phyloP scores from a whole-genome alignment of 1,140 invertebrate species.

The Leptestheria dahalacensis region DNA sequence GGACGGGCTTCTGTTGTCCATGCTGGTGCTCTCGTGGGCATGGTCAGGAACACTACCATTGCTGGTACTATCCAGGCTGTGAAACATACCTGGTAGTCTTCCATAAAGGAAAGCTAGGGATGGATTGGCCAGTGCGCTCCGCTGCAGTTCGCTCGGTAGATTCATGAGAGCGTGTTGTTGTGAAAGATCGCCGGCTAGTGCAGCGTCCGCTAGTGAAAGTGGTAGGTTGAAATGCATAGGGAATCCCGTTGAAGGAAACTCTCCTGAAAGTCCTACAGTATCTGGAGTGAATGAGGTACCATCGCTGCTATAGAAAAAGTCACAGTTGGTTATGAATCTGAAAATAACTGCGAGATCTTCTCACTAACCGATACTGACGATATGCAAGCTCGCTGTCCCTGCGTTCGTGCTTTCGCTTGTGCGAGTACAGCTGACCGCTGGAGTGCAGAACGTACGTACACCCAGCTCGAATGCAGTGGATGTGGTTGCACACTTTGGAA shows the following conservation, averaged over 20 bases:
- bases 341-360: background rate
- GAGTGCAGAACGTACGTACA: slow-evolving; percentile 93
- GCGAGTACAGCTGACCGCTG: slow-evolving; percentile 90
- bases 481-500: slow-evolving; percentile 90
- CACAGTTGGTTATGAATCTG: too few species aligned
- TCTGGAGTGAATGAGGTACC: background rate
- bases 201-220: background rate
- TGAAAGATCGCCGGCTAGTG: background rate
- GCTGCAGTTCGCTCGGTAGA: background rate
- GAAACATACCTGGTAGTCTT: background rate
- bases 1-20: slow-evolving; percentile 1
- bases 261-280: background rate
- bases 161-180: slow-evolving; percentile 9
- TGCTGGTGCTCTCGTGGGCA: background rate
- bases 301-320: slow-evolving; percentile 7
- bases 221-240: background rate
- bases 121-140: background rate
- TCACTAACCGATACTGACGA: slow-evolving; percentile 44
- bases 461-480: slow-evolving; percentile 88
- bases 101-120: slow-evolving; percentile 4
- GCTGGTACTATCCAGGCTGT: background rate
- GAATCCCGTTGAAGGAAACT: slow-evolving; percentile 1
- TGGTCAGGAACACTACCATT: background rate
- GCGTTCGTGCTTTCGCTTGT: slow-evolving; percentile 92
- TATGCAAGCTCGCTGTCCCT: slow-evolving; percentile 74